These are phyloP conservation scores for Rhodeus uyekii DNA, from an alignment of 2,797 vertebrate species.

Conservation along the genomic window DNA sequence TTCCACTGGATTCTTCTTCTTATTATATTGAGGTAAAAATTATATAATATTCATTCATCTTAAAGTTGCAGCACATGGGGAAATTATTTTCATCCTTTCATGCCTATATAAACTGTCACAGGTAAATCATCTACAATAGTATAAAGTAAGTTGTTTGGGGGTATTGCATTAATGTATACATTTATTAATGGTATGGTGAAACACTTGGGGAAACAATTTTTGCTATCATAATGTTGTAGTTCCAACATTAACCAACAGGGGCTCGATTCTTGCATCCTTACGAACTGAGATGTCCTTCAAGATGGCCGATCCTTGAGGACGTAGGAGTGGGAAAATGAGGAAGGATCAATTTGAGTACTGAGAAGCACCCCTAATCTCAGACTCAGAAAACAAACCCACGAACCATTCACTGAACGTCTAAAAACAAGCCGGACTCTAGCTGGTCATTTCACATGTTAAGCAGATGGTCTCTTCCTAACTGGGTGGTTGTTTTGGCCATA, in stretches of 20 bases:
- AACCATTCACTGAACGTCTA: constrained; percentile 7
- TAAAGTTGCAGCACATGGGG: neutral
- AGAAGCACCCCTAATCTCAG: neutral
- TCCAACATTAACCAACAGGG: neutral
- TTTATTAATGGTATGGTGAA: neutral
- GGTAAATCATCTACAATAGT: neutral
- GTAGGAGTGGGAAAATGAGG: no score
- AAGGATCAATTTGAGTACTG: no score
- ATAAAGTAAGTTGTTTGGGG: neutral
- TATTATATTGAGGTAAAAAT: neutral
- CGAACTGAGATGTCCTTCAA: no score
- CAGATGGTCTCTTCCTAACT: neutral
- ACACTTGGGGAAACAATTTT: neutral
- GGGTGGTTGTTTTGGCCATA: neutral
- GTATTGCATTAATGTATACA: neutral
- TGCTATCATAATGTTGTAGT: neutral
- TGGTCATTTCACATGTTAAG: neutral
- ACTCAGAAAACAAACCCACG: neutral
- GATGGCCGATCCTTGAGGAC: no score
- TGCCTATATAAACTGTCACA: neutral
- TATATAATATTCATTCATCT: no score
- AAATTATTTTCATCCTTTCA: neutral
- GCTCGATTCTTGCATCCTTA: no score
- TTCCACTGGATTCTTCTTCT: neutral
- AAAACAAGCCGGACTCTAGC: neutral